These are phyloP conservation scores for Acronicta leporina DNA, from an alignment of 2,888 invertebrate genomes.

Conservation along the genomic window DNA sequence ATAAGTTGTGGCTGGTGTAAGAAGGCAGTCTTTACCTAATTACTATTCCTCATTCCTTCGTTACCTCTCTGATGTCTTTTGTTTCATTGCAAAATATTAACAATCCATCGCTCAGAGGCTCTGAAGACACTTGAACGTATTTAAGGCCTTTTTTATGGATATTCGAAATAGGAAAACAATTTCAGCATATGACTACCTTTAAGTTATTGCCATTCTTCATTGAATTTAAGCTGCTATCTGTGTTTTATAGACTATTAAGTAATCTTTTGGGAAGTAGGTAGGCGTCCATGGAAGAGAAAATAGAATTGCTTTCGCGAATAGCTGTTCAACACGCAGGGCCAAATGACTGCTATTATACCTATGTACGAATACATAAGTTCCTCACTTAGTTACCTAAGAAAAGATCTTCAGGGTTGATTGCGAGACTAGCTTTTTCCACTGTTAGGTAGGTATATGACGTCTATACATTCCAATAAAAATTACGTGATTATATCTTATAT, in stretches of 20 bases:
- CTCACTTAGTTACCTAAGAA: too few relatives aligned
- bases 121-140: conserved; percentile 16
- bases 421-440: too few relatives aligned
- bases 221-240: conserved; percentile 44
- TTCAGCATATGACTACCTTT: conserved; percentile 7
- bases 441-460: too few relatives aligned
- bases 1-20: neutral
- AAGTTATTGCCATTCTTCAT: conserved; percentile 24
- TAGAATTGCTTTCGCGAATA: conserved; percentile 69
- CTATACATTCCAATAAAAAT: too few relatives aligned
- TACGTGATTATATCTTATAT: too few relatives aligned
- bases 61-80: neutral
- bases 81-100: neutral
- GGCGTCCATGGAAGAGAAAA: conserved; percentile 59
- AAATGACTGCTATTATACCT: conserved; percentile 7
- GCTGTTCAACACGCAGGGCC: conserved; percentile 63
- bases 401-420: too few relatives aligned
- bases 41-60: neutral
- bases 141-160: conserved; percentile 29
- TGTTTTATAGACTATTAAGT: conserved; percentile 49
- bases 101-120: conserved; percentile 12
- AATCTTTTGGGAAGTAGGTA: conserved; percentile 52
- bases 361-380: too few relatives aligned
- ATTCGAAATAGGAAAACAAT: conserved; percentile 34
- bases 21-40: conserved; percentile 19